Percentiles rank a stretch among this genome's conserved stretches.
Conservation (phyloP, 1,140 invertebrate genomes). For the Nautilus pompilius region DNA sequence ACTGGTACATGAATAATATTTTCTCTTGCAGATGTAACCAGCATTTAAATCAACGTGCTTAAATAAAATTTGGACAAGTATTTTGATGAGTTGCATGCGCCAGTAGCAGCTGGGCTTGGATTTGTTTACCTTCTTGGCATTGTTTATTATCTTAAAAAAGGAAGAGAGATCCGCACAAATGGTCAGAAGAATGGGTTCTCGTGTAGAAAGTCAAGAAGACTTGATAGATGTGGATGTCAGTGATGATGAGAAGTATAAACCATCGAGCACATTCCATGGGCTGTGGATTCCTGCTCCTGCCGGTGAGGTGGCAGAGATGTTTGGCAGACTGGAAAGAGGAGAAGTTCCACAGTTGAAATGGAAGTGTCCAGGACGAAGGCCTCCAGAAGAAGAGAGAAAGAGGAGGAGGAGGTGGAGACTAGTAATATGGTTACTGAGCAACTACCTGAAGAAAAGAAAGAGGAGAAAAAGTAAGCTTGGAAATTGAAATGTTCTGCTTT, state of each 20-base stretch:
- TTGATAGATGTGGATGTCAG: conserved; percentile 1
- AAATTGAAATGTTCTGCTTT: too few relatives aligned
- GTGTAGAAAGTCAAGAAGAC: neutral
- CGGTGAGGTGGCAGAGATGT: conserved; percentile 1
- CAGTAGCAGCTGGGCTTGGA: too few relatives aligned
- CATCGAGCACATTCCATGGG: neutral
- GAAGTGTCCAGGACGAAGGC: neutral
- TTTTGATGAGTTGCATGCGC: too few relatives aligned
- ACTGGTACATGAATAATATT: too few relatives aligned
- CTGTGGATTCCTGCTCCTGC: neutral
- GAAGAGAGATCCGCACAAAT: neutral
- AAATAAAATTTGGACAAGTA: too few relatives aligned
- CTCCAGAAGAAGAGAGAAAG: neutral
- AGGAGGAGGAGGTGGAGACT: conserved; percentile 1
- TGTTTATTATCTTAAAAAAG: too few relatives aligned
- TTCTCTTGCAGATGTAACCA: too few relatives aligned
- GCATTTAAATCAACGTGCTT: too few relatives aligned
- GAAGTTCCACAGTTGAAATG: neutral
- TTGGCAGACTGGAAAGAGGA: neutral
- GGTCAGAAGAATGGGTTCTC: conserved; percentile 1
- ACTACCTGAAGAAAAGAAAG: neutral
- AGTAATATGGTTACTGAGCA: neutral
- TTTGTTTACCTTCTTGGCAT: too few relatives aligned
- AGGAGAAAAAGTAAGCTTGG: neutral
- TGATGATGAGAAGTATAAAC: neutral